Evolutionary conservation across 1,140 invertebrate species (phyloP).

Genomic region (Bombus huntii): DNA sequence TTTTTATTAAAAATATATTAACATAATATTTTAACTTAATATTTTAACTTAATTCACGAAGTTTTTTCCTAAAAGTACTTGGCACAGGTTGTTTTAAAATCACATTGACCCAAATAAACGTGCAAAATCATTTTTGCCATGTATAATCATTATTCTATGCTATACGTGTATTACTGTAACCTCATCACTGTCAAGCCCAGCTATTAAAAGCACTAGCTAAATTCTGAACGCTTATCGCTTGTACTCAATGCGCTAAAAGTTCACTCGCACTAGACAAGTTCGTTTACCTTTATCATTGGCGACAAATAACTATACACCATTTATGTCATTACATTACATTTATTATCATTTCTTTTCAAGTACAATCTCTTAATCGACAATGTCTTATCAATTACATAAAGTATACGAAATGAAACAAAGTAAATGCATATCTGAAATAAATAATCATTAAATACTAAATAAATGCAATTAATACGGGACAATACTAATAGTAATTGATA

Average conservation of each 20-base stretch:
- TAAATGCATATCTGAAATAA: not conserved
- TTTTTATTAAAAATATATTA: too few species aligned
- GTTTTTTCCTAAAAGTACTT: not conserved
- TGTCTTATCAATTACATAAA: too few species aligned
- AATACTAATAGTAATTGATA: not conserved
- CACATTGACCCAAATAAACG: not conserved
- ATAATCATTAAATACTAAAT: not conserved
- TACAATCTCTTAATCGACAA: not conserved
- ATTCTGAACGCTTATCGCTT: not conserved
- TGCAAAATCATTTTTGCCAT: not conserved
- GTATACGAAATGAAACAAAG: too few species aligned
- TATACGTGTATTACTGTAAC: not conserved
- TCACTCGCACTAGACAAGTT: not conserved
- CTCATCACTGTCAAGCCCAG: not conserved
- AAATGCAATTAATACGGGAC: not conserved
- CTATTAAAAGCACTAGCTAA: not conserved
- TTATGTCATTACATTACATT: not conserved
- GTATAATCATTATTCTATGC: too few species aligned
- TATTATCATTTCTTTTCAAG: not conserved
- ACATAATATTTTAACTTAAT: too few species aligned
- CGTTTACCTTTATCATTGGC: not conserved
- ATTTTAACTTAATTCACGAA: rapidly evolving
- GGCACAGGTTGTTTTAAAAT: not conserved
- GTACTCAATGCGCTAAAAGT: not conserved
- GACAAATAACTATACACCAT: not conserved